phyloP scores from a whole-genome alignment of 2,797 vertebrate species.

The Anisognathus igniventris region DNA sequence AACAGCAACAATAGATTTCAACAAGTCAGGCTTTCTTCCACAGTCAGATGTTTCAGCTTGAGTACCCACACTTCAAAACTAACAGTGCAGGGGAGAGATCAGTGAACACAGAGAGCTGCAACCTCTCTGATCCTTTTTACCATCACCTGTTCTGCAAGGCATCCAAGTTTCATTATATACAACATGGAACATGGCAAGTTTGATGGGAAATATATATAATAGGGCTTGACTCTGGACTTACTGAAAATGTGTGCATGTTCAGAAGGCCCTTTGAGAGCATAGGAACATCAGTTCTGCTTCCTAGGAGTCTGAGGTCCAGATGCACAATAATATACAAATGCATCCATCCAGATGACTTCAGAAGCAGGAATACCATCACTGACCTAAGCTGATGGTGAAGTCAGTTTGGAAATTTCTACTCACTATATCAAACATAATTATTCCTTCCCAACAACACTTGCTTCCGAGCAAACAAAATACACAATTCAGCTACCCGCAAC shows the following conservation, averaged over 20 bases:
- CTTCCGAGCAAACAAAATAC: not conserved
- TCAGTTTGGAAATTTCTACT: not conserved
- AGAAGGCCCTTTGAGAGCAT: not conserved
- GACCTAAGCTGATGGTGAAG: not conserved
- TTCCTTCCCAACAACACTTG: not conserved
- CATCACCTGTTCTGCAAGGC: not conserved
- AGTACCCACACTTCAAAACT: not conserved
- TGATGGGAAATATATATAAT: not conserved
- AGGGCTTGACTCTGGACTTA: not conserved
- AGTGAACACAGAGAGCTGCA: not conserved
- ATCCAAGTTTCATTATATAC: not conserved
- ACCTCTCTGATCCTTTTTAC: not conserved
- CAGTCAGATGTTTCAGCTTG: not conserved
- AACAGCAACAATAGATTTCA: not conserved
- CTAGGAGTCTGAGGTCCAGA: not conserved
- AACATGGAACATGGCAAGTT: not conserved
- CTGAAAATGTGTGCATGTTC: not conserved
- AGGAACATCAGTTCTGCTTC: not conserved
- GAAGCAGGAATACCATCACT: not conserved
- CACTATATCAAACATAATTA: not conserved
- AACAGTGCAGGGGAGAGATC: not conserved
- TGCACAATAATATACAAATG: not conserved
- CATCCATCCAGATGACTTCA: not conserved
- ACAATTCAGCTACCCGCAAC: not conserved
- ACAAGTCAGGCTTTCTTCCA: not conserved